Base-by-base conservation (phyloP, 1,140 invertebrate species). In the Oreohelix idahoensis region DNA sequence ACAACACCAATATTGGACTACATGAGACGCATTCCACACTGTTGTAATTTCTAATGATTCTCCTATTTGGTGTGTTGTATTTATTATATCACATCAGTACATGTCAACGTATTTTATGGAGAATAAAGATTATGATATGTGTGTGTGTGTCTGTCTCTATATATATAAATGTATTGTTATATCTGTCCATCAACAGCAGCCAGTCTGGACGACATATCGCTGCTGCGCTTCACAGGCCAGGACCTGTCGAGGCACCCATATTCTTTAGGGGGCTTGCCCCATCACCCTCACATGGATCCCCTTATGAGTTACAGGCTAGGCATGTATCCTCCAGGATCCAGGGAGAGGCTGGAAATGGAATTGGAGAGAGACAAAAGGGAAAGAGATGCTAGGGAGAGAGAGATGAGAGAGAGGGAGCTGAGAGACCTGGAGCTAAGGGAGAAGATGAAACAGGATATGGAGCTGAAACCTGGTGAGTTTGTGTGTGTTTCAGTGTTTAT, bases 361-460 rank as follows among this genome's bases (percentile, higher is more conserved):
- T 91, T 97, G 70, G 96, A 97, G 88, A 93, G 96, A 88, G 96
- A 97, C 90, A 97, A 97, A 90, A 91, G 96, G 79, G 96, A 97
- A 90, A 92, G 96, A 39, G 96, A 97, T 90, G 95, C 97, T 45
- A 81, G 92, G n/a, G 92, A 92, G 76, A 93, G 96, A 70, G 96
- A 97, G 87, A 91, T 97, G n/a, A 93, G 96, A 35, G 96, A 97
- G 91, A 93, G 96, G 35, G 96, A 92, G 79, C 87, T 97, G 89
- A 92, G 97, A 23, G 96, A 95, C 87, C 96, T 97, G 91, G 93
- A 96, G 80, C 94, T 95, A 90, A 97, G 96, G 92, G 92, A 92
- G 81, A 92, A 92, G 83, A 86, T 92, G 83, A 92, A 92, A 76
- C 87, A 87, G 32, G 92, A 92, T 58, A 84, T 92, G 80, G 92